phyloP scores from a whole-genome alignment of 2,113 vertebrate genomes.

The Zingel zingel region DNA sequence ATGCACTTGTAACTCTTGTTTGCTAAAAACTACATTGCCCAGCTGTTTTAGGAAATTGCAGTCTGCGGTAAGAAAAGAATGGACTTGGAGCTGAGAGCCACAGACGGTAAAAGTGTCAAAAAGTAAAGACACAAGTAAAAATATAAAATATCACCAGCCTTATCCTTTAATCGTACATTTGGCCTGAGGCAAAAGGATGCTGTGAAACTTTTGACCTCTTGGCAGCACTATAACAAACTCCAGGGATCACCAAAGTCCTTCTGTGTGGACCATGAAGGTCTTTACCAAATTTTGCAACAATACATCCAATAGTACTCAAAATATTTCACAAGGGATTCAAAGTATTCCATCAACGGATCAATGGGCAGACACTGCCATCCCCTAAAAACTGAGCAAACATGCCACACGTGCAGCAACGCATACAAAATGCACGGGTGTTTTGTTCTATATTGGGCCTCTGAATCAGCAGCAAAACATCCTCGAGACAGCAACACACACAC shows the following conservation, averaged over 20 bases:
- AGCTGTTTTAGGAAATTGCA: background rate
- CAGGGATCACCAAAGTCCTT: background rate
- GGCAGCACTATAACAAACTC: background rate
- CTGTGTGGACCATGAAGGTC: background rate
- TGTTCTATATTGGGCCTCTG: constrained; percentile 58
- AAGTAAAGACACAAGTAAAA: background rate
- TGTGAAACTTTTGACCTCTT: background rate
- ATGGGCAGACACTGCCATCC: background rate
- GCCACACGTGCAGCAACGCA: constrained; percentile 26
- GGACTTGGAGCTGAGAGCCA: too few species aligned
- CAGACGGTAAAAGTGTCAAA: too few species aligned
- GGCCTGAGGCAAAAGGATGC: background rate
- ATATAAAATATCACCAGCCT: background rate
- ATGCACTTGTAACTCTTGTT: background rate
- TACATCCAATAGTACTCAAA: background rate
- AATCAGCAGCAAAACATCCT: constrained; percentile 66
- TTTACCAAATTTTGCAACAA: background rate
- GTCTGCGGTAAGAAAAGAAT: background rate
- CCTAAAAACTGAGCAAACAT: constrained; percentile 17
- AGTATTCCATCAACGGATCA: background rate
- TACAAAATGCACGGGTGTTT: constrained; percentile 36
- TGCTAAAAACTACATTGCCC: background rate
- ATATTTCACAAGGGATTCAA: background rate
- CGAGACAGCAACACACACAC: constrained; percentile 42
- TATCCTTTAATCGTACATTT: background rate